A percentile compares a stretch with the other conserved stretches of the same genome.
phyloP scores from a whole-genome alignment of 2,113 vertebrate species.

The Eonycteris spelaea region DNA sequence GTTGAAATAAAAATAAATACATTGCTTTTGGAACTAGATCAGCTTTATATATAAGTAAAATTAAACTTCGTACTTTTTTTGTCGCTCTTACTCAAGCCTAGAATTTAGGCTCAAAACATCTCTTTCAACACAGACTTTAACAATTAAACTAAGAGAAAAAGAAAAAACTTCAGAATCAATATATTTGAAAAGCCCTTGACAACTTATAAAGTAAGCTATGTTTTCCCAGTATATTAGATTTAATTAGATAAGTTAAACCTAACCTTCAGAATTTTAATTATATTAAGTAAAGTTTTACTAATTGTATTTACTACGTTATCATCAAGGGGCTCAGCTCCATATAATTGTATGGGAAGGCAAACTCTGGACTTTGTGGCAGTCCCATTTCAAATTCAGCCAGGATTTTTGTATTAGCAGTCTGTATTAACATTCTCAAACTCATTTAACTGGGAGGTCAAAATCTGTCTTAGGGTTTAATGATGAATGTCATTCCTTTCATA shows the following conservation, averaged over 20 bases:
- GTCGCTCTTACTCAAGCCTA: neutral
- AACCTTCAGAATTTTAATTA: slow-evolving; percentile 71
- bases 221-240: slow-evolving; percentile 65
- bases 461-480: slow-evolving; percentile 28
- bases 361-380: neutral
- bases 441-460: slow-evolving; percentile 40
- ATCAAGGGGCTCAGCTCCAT: slow-evolving; percentile 40
- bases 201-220: slow-evolving; percentile 45
- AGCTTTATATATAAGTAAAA: neutral
- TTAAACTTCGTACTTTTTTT: neutral
- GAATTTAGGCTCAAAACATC: neutral
- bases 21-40: neutral
- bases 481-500: slow-evolving; percentile 32
- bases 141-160: slow-evolving; percentile 54
- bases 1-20: neutral
- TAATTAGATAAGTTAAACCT: slow-evolving; percentile 64
- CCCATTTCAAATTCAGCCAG: slow-evolving; percentile 33
- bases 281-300: slow-evolving; percentile 56
- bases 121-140: slow-evolving; percentile 3
- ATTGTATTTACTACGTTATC: slow-evolving; percentile 66
- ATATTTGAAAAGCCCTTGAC: slow-evolving; percentile 29
- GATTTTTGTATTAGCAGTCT: slow-evolving; percentile 29
- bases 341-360: slow-evolving; percentile 53
- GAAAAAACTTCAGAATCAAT: slow-evolving; percentile 58
- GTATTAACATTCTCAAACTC: neutral